Evolutionary conservation across 1,140 invertebrate species (phyloP).

Genomic region (Drosophila jambulina): DNA sequence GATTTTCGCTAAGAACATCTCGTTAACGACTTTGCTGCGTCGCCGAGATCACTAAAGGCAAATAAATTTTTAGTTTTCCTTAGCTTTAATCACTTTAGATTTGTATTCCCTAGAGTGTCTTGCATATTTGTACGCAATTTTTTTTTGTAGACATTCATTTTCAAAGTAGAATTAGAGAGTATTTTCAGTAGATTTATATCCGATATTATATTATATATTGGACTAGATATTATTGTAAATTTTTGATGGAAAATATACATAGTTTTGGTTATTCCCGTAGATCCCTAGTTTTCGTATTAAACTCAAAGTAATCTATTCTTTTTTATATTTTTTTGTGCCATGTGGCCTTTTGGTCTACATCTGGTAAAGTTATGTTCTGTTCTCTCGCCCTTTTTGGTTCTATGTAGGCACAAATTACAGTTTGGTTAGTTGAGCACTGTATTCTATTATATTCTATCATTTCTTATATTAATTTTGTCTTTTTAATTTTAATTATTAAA

Average conservation of each 20-base stretch:
- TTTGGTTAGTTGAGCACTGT: constrained; percentile 19
- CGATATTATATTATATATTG: background rate
- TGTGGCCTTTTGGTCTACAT: background rate
- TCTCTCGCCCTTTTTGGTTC: constrained; percentile 11
- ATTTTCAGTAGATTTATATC: constrained; percentile 4
- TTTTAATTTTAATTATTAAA: background rate
- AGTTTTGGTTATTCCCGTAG: constrained; percentile 14
- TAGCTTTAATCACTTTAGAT: constrained; percentile 8
- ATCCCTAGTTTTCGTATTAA: constrained; percentile 5
- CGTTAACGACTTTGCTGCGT: constrained; percentile 29
- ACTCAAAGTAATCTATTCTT: background rate
- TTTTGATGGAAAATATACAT: background rate
- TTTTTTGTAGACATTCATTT: constrained; percentile 10
- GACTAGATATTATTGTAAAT: constrained; percentile 7
- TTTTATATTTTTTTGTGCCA: constrained; percentile 2
- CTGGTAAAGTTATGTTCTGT: constrained; percentile 1
- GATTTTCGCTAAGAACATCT: constrained; percentile 18
- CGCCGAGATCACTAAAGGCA: constrained; percentile 43
- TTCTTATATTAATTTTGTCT: constrained; percentile 5
- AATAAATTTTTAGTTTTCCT: constrained; percentile 45
- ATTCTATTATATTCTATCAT: constrained; percentile 3
- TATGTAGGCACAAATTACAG: constrained; percentile 36
- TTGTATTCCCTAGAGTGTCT: constrained; percentile 2
- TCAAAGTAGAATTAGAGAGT: constrained; percentile 17
- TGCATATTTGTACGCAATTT: background rate